phyloP scores from a whole-genome alignment of 2,113 vertebrate species.

The Antennarius striatus region DNA sequence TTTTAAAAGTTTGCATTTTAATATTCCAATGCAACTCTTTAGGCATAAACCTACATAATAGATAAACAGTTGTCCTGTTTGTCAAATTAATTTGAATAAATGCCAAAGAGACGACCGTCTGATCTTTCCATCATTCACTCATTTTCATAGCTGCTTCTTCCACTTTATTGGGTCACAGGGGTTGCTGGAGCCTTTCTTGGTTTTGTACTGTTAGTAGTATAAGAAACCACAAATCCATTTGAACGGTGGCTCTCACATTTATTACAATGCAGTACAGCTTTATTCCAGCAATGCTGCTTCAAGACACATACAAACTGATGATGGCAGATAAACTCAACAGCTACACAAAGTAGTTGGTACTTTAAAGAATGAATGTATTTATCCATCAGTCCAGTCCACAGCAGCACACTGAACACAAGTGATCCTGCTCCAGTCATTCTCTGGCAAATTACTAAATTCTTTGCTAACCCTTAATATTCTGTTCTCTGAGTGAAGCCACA shows the following conservation, averaged over 20 bases:
- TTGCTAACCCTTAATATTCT: neutral
- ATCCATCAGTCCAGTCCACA: conserved; percentile 2
- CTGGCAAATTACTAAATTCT: conserved; percentile 4
- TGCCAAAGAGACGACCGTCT: too few relatives aligned
- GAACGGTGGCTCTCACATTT: conserved; percentile 36
- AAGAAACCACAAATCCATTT: conserved; percentile 3
- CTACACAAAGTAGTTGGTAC: conserved; percentile 3
- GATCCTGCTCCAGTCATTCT: neutral
- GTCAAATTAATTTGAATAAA: too few relatives aligned
- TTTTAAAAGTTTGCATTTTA: too few relatives aligned
- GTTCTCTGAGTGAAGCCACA: conserved; percentile 22
- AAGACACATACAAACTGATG: conserved; percentile 26
- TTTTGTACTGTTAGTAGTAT: neutral
- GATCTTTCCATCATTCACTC: too few relatives aligned
- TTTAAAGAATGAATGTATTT: conserved; percentile 2
- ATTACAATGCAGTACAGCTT: conserved; percentile 8
- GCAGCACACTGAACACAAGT: conserved; percentile 2
- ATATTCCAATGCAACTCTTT: too few relatives aligned
- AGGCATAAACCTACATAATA: too few relatives aligned
- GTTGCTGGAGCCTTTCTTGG: neutral
- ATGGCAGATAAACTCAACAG: conserved; percentile 6
- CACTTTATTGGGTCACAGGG: too few relatives aligned
- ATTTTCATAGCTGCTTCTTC: too few relatives aligned
- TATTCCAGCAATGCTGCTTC: conserved; percentile 12
- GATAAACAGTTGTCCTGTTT: too few relatives aligned